Evolutionary conservation across 2,113 vertebrate genomes (phyloP), one percentile per base, ranked within the genome.

Genomic region (Pandion haliaetus): DNA sequence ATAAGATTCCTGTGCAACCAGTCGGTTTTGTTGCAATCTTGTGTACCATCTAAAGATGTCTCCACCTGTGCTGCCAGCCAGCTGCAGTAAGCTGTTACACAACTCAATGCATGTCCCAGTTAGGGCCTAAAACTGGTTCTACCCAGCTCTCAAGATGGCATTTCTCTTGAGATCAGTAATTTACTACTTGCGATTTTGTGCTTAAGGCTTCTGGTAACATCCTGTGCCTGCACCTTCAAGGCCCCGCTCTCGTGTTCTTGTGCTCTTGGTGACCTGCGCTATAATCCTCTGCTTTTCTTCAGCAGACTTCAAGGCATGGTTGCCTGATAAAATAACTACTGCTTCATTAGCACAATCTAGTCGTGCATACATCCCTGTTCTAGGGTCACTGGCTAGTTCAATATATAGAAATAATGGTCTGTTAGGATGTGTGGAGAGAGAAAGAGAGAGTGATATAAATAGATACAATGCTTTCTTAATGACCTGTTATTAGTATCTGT

Each of bases 31-130:
- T 62, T 57, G 29, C 85, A 96, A 96, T 97, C 96, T 93, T 58
- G 66, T n/a, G 66, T 89, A 80, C 44, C 49, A 95, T 94, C 92
- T 96, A 52, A 58, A 69, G 73, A 38, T 32, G 71, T 54, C 85
- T 95, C 92, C 74, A 77, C 95, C 90, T 92, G 54, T 86, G 85
- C 90, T 92, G 57, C 82, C 58, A 90, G 78, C 58, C 84, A 95
- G 52, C 57, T 97, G 96, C 74, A 96, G 93, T 14, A 80, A 36
- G 49, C 50, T 82, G 49, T 96, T 97, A 82, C 90, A 73, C 90
- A 97, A 93, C 66, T 36, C 66, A 78, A 28, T 5, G 9, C 55
- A 29, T 57, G 78, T 71, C 92, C 95, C 74, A 86, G 10, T 94
- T 88, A 69, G 58, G 71, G 34, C 84, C 71, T 82, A 49, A 91